phyloP scores from a whole-genome alignment of 2,113 vertebrate species.

The Centropus bengalensis region DNA sequence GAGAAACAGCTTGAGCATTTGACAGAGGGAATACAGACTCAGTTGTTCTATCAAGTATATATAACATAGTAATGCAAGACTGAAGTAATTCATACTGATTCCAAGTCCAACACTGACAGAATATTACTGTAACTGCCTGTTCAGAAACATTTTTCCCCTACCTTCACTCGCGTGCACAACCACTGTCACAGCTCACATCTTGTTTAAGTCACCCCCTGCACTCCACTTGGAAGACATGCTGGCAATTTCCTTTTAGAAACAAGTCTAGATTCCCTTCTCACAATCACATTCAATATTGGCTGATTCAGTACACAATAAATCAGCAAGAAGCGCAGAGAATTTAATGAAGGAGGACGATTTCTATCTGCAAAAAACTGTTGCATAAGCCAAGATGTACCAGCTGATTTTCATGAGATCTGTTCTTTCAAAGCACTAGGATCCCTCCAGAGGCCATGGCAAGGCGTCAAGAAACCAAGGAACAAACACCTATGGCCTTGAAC shows the following conservation, averaged over 20 bases:
- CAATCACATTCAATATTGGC: not conserved
- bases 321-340: not conserved
- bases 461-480: not conserved
- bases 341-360: not conserved
- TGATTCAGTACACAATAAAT: not conserved
- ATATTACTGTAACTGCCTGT: not conserved
- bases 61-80: not conserved
- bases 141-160: not conserved
- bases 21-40: not conserved
- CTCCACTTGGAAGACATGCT: not conserved
- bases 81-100: not conserved
- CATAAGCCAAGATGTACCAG: not conserved
- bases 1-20: not conserved
- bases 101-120: not conserved
- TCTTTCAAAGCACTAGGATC: not conserved
- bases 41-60: not conserved
- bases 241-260: not conserved
- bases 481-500: not conserved
- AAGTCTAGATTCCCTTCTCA: not conserved
- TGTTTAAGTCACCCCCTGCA: not conserved
- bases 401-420: not conserved
- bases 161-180: not conserved
- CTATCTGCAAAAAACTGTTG: not conserved
- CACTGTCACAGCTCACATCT: not conserved
- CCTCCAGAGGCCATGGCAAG: not conserved